Percentiles rank a stretch among this genome's conserved stretches.
phyloP scores from a whole-genome alignment of 2,113 vertebrate species.

The Neodon shergylaensis region DNA sequence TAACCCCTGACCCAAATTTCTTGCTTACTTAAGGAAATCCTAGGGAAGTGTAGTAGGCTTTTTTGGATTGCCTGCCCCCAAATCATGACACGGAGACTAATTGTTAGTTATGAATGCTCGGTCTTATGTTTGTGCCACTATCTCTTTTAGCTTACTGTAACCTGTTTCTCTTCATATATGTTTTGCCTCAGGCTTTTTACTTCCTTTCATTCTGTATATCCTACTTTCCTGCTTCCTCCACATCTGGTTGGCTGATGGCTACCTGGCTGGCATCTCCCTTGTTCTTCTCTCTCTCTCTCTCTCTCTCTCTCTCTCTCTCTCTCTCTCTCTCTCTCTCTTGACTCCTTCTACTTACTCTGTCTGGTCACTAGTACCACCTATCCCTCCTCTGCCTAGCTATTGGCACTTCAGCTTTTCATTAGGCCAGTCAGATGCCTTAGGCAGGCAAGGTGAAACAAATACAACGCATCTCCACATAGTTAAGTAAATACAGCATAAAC shows the following conservation, averaged over 20 bases:
- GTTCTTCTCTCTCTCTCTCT: not conserved
- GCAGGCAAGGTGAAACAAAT: not conserved
- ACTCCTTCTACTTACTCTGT: not conserved
- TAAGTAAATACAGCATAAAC: not conserved
- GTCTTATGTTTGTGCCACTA: not conserved
- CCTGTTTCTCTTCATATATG: not conserved
- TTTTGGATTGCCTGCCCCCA: not conserved
- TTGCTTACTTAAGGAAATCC: slow-evolving; percentile 31
- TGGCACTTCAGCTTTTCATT: not conserved
- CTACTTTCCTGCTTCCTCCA: not conserved
- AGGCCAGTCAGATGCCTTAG: not conserved
- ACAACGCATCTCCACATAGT: not conserved
- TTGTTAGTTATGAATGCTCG: not conserved
- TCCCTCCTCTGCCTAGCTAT: not conserved
- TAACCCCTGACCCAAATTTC: not conserved
- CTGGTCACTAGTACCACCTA: not conserved
- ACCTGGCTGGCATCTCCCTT: not conserved
- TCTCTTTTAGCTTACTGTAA: not conserved
- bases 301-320: too few relatives aligned
- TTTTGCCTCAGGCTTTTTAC: not conserved
- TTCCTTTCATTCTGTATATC: not conserved
- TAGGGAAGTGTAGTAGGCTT: not conserved
- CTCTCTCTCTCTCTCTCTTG: not conserved
- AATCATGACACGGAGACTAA: not conserved
- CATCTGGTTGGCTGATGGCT: too few relatives aligned